These are phyloP conservation scores for Lordiphosa stackelbergi DNA, from an alignment of 1,140 invertebrate genomes.

Conservation along the genomic window DNA sequence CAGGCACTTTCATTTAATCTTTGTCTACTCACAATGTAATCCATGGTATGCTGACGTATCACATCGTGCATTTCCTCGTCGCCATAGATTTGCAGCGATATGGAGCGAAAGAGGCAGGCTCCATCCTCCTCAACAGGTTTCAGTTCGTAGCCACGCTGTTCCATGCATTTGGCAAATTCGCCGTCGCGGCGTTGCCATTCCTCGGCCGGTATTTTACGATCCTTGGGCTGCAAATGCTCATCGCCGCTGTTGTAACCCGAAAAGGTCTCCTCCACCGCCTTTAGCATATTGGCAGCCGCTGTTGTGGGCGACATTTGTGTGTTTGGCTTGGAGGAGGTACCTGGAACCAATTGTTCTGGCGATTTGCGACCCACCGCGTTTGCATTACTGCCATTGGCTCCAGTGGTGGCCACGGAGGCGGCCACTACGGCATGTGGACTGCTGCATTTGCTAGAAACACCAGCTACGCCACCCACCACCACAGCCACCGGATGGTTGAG, in stretches of 20 bases:
- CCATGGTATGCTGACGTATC: constrained; percentile 92
- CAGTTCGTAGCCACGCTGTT: constrained; percentile 86
- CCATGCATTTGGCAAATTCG: constrained; percentile 85
- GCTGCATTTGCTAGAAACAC: constrained; percentile 14
- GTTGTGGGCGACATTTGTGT: constrained; percentile 33
- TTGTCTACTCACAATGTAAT: constrained; percentile 88
- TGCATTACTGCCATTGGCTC: constrained; percentile 34
- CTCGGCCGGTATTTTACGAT: constrained; percentile 79
- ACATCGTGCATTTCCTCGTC: constrained; percentile 94
- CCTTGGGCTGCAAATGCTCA: constrained; percentile 82
- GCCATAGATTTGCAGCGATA: constrained; percentile 95
- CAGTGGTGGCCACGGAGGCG: constrained; percentile 13
- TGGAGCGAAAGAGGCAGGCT: constrained; percentile 94
- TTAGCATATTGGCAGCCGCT: constrained; percentile 48
- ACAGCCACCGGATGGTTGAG: constrained; percentile 44
- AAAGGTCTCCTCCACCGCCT: constrained; percentile 72
- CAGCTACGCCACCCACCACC: constrained; percentile 21
- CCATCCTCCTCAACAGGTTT: constrained; percentile 95
- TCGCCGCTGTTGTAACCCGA: constrained; percentile 87
- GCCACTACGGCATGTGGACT: constrained; percentile 39
- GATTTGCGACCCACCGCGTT: constrained; percentile 44
- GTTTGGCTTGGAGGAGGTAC: constrained; percentile 24
- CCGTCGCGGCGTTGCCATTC: constrained; percentile 83
- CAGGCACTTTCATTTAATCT: no score
- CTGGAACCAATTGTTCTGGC: constrained; percentile 44